Evolutionary conservation across 2,113 vertebrate species (phyloP), one percentile per base, ranked within the genome.

Genomic region (Castor canadensis): DNA sequence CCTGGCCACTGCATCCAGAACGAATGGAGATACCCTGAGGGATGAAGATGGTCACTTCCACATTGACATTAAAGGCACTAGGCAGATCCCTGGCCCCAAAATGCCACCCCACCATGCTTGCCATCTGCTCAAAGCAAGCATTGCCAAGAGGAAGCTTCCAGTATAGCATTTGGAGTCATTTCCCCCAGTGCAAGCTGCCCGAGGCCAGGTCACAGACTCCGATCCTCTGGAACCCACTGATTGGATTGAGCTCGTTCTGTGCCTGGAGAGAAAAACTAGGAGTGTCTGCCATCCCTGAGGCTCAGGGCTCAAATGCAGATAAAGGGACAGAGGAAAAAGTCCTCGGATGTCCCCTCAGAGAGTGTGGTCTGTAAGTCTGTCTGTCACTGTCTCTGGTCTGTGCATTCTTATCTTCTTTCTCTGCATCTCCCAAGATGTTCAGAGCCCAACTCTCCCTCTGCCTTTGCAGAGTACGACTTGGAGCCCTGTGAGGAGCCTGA

Each of bases 401-500:
- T 40, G 16, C 22, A 69, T 60, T 58, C 54, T 17, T 22, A 26
- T 4, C 19, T 15, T 28, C 11, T 6, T 28, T 56, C 26, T 20
- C n/a, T 38, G n/a, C 38, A 17, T 19, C 20, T 15, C n/a, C 32
- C 82, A 30, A 5, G 1, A 7, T 24, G 6, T 47, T 52, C 58
- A 66, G 79, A 73, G n/a, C 16, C 0, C 0, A 0, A 43, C 54
- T 3, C 0, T 76, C 75, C 16, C 0, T 5, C 54, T 92, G 0
- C 52, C 88, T 87, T 96, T 73, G 45, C 84, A 99, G 99, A 99
- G 9, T 99, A 99, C 20, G 99, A 99, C 87, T 28, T 99, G 98
- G 99, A 99, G 97, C 99, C 99, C 0, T 99, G 99, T 5, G 99
- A 99, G 1, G 99, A 99, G 97, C 99, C 99, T 0, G 99, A 99